Evolutionary conservation across 2,888 invertebrate species (phyloP).

Genomic region (Ophion costatus): DNA sequence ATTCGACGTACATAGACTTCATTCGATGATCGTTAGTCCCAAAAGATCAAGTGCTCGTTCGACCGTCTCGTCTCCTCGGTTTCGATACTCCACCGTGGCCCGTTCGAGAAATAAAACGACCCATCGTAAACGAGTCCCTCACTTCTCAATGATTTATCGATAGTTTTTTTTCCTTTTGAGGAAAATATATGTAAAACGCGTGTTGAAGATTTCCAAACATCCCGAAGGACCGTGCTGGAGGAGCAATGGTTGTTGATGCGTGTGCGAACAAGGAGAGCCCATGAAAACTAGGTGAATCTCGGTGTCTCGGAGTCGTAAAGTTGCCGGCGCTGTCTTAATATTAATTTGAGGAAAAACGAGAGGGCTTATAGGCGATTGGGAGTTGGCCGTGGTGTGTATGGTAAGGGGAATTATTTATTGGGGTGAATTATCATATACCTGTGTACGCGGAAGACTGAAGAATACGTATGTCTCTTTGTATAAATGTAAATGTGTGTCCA

Average conservation of each 20-base stretch:
- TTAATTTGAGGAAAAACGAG: slow-evolving; percentile 49
- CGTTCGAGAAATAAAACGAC: slow-evolving; percentile 34
- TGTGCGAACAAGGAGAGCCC: slow-evolving; percentile 37
- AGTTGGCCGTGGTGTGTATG: slow-evolving; percentile 37
- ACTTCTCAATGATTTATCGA: neutral
- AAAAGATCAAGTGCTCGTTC: slow-evolving; percentile 13
- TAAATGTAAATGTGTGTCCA: neutral
- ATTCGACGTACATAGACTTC: slow-evolving; percentile 30
- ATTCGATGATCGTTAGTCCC: slow-evolving; percentile 60
- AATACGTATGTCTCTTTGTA: neutral
- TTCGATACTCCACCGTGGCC: neutral
- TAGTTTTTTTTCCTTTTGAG: neutral
- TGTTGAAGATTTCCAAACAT: slow-evolving; percentile 46
- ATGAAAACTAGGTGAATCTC: slow-evolving; percentile 21
- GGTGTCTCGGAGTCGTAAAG: slow-evolving; percentile 34
- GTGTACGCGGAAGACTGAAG: slow-evolving; percentile 13
- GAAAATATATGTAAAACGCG: slow-evolving; percentile 38
- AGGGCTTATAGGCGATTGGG: neutral
- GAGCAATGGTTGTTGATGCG: neutral
- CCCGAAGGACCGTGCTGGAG: slow-evolving; percentile 45
- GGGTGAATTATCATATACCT: slow-evolving; percentile 10
- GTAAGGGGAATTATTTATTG: slow-evolving; percentile 49
- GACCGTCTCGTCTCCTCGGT: neutral
- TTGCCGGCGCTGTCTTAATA: slow-evolving; percentile 31
- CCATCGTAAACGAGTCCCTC: slow-evolving; percentile 21